Evolutionary conservation across 2,797 vertebrate genomes (phyloP).

Genomic region (Sitta carolinensis): DNA sequence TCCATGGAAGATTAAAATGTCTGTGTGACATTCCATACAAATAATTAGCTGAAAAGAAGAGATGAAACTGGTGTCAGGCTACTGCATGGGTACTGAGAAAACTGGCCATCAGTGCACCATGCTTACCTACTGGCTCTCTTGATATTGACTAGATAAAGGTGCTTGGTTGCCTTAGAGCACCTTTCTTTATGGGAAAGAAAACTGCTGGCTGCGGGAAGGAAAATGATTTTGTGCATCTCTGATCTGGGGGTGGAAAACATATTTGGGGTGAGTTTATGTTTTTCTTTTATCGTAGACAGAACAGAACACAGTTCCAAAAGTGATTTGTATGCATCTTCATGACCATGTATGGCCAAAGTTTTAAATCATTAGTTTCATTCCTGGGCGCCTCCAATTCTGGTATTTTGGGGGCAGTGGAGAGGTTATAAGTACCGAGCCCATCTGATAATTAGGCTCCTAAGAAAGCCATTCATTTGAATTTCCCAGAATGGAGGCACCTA

Average conservation of each 20-base stretch:
- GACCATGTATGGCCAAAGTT: not conserved
- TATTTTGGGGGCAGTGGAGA: not conserved
- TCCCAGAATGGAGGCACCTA: not conserved
- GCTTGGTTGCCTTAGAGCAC: not conserved
- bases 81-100: not conserved
- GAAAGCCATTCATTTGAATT: not conserved
- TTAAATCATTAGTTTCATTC: not conserved
- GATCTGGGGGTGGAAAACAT: not conserved
- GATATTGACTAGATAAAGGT: not conserved
- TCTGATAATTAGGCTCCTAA: constrained; percentile 28
- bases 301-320: not conserved
- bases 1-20: not conserved
- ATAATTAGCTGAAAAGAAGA: not conserved
- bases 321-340: not conserved
- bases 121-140: not conserved
- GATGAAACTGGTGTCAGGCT: not conserved
- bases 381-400: not conserved
- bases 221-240: not conserved
- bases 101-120: not conserved
- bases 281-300: not conserved
- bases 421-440: not conserved
- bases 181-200: not conserved
- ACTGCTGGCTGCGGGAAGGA: not conserved
- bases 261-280: not conserved
- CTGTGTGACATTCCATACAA: not conserved